Base-by-base conservation (phyloP, 35 echinoderm and acorn worm species). In the Patiria miniata region DNA sequence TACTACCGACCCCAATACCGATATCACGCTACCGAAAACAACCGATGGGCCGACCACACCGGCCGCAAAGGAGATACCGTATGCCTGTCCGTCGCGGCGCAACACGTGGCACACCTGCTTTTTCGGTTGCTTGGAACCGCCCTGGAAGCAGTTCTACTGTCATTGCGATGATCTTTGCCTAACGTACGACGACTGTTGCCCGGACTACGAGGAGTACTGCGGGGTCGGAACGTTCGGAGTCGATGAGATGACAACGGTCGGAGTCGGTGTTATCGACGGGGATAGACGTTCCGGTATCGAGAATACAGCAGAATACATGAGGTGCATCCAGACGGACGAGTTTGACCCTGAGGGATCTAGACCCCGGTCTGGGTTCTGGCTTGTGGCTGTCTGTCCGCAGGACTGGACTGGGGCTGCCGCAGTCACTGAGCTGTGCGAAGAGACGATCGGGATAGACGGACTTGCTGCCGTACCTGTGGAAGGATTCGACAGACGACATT, bases 121-220 rank as follows among this genome's bases (percentile, higher is more conserved):
- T 47, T 4, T 4, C 12, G 42, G 42, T 47, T 47, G 42, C 12
- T 47, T 12, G 42, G 42, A 47, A 12, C 42, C 42, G 4, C 29
- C 9, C 2, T 69, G 61, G 61, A 12, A 12, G 8, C 2, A 8
- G 2, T 1, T 1, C 1, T 34, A 5, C 0, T 82, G 79, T 7
- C 79, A 82, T 0, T 82, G 79, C 42, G 79, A 82, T 42, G 79
- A 82, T 18, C 79, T 82, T 10, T 82, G 79, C 30, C 23, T 52
- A 18, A 52, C 1, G 51, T 82, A 51, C 33, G 42, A 17, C 12
- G 79, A 82, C 42, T 82, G 79, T 30, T 82, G 79, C 22, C n/a
- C 51, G 5, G 44, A 53, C 30, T 3, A 50, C 42, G 42, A 23
- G 16, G 29, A 28, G 32, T 78, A 30, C 32, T 78, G 76, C 53